Evolutionary conservation across 2,888 invertebrate species (phyloP), one percentile per base, ranked within the genome.

Genomic region (Bimastos eiseni): DNA sequence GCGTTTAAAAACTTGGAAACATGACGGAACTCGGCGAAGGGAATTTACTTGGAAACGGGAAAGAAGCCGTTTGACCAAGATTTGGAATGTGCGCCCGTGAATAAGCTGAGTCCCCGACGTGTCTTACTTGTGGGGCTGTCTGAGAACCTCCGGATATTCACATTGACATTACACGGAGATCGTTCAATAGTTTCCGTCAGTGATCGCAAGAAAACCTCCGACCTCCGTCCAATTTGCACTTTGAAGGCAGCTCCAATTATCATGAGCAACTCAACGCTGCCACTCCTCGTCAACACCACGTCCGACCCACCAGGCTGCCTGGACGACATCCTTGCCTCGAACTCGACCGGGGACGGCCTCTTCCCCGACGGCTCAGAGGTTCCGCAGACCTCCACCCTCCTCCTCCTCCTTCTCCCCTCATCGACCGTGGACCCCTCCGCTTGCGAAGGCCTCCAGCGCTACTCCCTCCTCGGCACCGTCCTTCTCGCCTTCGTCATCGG

Each of bases 401-500:
- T n/a, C 55, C 55, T 49, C 41, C 15, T 15, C 41, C 41, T 11
- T 15, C 15, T 15, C 41, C 6, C 41, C 41, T 6, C 11, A 11
- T 44, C 44, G 21, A 21, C 49, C 8, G 11, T 8, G 30, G 70
- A 70, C n/a, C 0, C 70, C 3, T 70, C 70, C 70, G n/a, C 41
- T 44, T 89, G 89, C 37, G 36, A 89, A 15, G 70, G 83, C 33
- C 37, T 41, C 49, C 33, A 34, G 2, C 55, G 49, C 33, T 89
- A 41, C 44, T 83, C 90, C 21, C 44, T 70, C 24, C 33, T 55
- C 37, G 83, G n/a, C 70, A 70, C 37, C 70, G 34, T 83, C 41
- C 37, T 89, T 6, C 89, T 89, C 49, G 30, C 41, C 89, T 33
- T 89, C 41, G 89, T 89, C 89, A 89, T 89, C 24, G 38, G 83